A percentile compares a stretch with the other conserved stretches of the same genome.
These are phyloP conservation scores for Cylloceria caligata DNA, from an alignment of 2,888 invertebrate species.

Conservation along the genomic window DNA sequence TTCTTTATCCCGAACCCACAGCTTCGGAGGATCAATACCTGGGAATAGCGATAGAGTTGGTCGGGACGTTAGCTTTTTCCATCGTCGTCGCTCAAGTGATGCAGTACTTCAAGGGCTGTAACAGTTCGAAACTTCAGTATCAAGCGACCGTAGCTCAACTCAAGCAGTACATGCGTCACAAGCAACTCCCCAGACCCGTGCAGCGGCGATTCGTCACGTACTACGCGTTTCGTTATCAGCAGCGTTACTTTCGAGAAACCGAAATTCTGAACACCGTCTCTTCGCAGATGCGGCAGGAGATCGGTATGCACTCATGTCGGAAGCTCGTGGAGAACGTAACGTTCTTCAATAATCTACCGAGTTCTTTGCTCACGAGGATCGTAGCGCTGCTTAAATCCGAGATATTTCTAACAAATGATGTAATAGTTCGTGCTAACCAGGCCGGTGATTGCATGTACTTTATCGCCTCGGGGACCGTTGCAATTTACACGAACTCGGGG, in stretches of 20 bases:
- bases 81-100: conserved; percentile 76
- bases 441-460: conserved; percentile 87
- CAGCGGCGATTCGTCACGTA: conserved; percentile 78
- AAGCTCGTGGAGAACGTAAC: conserved; percentile 86
- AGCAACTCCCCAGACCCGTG: conserved; percentile 76
- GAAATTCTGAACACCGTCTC: conserved; percentile 80
- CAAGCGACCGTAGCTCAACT: conserved; percentile 78
- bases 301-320: conserved; percentile 86
- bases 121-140: conserved; percentile 79
- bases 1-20: conserved; percentile 71
- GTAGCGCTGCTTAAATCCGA: conserved; percentile 85
- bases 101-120: conserved; percentile 77
- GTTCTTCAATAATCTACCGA: conserved; percentile 86
- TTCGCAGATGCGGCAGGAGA: conserved; percentile 84
- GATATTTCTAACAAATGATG: conserved; percentile 86
- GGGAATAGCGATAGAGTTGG: conserved; percentile 71
- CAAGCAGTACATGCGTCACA: conserved; percentile 80
- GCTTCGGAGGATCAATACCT: conserved; percentile 77
- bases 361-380: conserved; percentile 85
- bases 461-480: conserved; percentile 86
- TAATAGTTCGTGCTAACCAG: conserved; percentile 85
- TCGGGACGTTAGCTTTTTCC: conserved; percentile 75
- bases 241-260: conserved; percentile 78
- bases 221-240: conserved; percentile 81
- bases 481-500: conserved; percentile 85